Percentiles rank a stretch among this genome's conserved stretches.
Evolutionary conservation across 2,113 vertebrate genomes (phyloP).

Genomic region (Pandion haliaetus): DNA sequence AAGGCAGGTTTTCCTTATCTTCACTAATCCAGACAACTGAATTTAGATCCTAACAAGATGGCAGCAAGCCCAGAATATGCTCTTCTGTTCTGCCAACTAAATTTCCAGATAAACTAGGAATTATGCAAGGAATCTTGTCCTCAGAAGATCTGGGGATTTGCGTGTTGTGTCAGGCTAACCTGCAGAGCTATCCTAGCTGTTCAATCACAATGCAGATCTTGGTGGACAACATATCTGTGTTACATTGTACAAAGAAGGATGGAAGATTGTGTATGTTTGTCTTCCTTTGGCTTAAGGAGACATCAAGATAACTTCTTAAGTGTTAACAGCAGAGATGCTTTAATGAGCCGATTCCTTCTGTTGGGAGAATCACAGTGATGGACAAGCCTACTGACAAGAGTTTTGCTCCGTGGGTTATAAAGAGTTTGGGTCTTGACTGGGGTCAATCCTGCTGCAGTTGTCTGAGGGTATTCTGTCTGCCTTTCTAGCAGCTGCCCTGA

Average conservation of each 20-base stretch:
- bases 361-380: neutral
- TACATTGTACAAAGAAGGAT: neutral
- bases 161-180: neutral
- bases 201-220: neutral
- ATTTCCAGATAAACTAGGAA: neutral
- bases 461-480: neutral
- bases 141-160: neutral
- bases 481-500: neutral
- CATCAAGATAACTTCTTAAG: neutral
- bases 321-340: neutral
- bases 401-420: neutral
- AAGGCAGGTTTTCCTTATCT: neutral
- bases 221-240: neutral
- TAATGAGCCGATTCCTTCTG: neutral
- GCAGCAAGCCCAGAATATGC: slow-evolving; percentile 35
- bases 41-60: slow-evolving; percentile 8
- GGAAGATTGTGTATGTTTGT: neutral
- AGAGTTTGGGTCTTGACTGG: neutral
- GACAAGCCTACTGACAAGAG: too few species aligned
- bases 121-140: slow-evolving; percentile 22
- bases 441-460: neutral
- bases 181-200: neutral
- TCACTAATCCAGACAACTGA: neutral
- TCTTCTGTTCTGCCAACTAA: neutral
- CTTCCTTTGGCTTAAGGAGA: neutral